Conservation (phyloP, 2,113 vertebrate genomes). For the Triplophysa tibetana region DNA sequence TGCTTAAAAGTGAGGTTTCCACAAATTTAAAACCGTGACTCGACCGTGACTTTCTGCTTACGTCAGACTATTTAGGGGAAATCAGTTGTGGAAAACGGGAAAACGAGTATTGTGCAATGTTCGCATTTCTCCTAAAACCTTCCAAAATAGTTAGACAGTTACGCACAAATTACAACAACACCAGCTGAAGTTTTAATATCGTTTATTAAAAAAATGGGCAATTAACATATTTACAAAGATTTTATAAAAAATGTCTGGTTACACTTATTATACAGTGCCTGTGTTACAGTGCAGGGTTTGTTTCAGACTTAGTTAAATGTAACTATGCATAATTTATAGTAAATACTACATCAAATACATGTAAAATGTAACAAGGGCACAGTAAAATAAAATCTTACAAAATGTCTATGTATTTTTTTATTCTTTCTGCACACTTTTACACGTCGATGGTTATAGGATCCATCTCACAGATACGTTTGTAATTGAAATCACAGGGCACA, state of each 20-base stretch:
- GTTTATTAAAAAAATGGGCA: conserved; percentile 6
- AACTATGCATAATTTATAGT: not conserved
- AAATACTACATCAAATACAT: too few relatives aligned
- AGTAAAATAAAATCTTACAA: too few relatives aligned
- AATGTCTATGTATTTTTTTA: too few relatives aligned
- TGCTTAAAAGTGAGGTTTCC: not conserved
- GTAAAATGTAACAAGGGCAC: too few relatives aligned
- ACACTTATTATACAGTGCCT: too few relatives aligned
- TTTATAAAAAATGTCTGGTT: not conserved
- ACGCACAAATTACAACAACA: not conserved
- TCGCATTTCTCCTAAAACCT: not conserved
- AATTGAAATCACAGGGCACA: conserved; percentile 61
- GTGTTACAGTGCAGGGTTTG: too few relatives aligned
- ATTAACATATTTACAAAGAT: not conserved
- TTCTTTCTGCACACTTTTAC: not conserved
- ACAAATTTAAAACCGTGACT: too few relatives aligned
- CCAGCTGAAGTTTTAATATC: not conserved
- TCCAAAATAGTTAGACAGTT: not conserved
- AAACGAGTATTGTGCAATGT: not conserved
- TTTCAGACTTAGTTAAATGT: too few relatives aligned
- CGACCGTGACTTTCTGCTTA: not conserved
- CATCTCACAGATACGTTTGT: conserved; percentile 67
- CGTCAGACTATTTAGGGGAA: not conserved
- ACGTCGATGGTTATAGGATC: conserved; percentile 45
- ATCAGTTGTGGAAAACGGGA: not conserved